Evolutionary conservation across 2,113 vertebrate genomes (phyloP).

Genomic region (Acrocephalus arundinaceus): DNA sequence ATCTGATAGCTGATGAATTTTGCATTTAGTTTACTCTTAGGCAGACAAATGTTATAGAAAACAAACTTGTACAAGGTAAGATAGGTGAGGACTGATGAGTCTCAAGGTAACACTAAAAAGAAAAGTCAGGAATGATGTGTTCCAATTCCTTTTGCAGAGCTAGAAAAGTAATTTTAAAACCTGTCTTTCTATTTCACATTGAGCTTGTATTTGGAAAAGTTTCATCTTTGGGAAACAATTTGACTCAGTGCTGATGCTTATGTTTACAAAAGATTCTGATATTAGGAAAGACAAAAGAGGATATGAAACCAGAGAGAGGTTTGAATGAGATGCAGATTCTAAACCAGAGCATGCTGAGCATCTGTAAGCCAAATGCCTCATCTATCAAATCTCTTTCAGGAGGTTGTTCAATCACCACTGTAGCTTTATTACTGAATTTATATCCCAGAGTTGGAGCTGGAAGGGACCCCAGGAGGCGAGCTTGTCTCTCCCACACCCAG

Average conservation of each 20-base stretch:
- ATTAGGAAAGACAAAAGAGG: conserved; percentile 10
- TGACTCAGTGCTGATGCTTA: background rate
- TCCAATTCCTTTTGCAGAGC: background rate
- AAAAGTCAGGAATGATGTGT: background rate
- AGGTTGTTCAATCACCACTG: background rate
- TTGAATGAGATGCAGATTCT: background rate
- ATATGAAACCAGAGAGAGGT: background rate
- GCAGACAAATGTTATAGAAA: background rate
- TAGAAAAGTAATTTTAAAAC: background rate
- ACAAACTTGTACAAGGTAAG: background rate
- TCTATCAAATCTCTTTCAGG: background rate
- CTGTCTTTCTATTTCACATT: background rate
- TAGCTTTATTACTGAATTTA: background rate
- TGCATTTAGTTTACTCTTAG: background rate
- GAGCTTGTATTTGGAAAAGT: background rate
- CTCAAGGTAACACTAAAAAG: conserved; percentile 17
- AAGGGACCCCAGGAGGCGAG: background rate
- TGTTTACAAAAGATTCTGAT: background rate
- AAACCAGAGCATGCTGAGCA: background rate
- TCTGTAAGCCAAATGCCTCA: background rate
- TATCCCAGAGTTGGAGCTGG: background rate
- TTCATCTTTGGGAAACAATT: background rate
- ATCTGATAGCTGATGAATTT: background rate
- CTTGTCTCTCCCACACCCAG: background rate
- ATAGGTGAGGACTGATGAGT: background rate